Conservation (phyloP, 1,140 invertebrate species). For the Drosophila oshimai region DNA sequence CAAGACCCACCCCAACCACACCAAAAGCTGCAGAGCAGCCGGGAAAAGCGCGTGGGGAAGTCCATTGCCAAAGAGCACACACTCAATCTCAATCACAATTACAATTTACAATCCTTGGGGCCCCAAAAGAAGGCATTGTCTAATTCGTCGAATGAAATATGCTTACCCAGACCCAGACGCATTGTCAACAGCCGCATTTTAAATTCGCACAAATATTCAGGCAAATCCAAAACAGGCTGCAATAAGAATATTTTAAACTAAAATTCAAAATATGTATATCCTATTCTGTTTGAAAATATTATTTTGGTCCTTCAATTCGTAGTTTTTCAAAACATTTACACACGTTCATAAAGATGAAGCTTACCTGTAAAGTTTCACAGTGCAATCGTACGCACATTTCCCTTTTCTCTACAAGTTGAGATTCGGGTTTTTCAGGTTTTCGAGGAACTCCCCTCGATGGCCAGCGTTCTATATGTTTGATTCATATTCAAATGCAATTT, state of each 20-base stretch:
- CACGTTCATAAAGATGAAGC: too few relatives aligned
- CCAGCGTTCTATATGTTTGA: constrained; percentile 22
- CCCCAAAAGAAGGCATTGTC: background rate
- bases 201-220: background rate
- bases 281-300: too few relatives aligned
- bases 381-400: background rate
- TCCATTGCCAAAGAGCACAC: background rate
- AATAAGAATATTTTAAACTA: background rate
- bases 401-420: constrained; percentile 39
- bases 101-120: background rate
- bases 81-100: background rate
- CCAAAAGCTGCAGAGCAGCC: background rate
- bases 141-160: constrained; percentile 20
- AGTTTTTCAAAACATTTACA: too few relatives aligned
- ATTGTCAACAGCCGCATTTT: constrained; percentile 5
- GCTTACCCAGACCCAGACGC: background rate
- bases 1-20: background rate
- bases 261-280: background rate
- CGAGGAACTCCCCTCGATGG: background rate
- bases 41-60: background rate
- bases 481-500: constrained; percentile 60
- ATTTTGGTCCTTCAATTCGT: too few relatives aligned
- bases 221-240: background rate
- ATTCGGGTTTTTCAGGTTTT: constrained; percentile 11
- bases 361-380: too few relatives aligned